Evolutionary conservation across 2,113 vertebrate genomes (phyloP).

Genomic region (Tautogolabrus adspersus): DNA sequence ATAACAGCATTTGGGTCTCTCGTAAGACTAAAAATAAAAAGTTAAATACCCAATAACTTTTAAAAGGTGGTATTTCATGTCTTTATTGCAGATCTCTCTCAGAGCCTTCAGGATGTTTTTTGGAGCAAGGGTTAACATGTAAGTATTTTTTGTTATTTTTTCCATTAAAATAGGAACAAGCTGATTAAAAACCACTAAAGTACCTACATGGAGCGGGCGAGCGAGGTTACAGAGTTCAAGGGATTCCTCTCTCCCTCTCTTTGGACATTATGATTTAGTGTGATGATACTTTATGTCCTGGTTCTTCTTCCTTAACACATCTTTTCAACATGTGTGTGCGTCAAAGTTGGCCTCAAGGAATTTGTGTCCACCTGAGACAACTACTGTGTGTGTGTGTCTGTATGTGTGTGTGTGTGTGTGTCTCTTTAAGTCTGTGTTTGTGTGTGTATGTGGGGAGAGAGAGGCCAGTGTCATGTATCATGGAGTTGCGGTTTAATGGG

Average conservation of each 20-base stretch:
- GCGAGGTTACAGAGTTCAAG: constrained; percentile 4
- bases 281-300: constrained; percentile 20
- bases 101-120: no score
- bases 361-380: constrained; percentile 22
- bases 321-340: constrained; percentile 28
- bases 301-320: constrained; percentile 20
- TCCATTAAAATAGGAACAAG: no score
- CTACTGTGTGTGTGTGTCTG: background rate
- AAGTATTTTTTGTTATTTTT: no score
- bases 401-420: background rate
- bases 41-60: no score
- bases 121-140: no score
- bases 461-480: constrained; percentile 70
- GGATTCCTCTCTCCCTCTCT: constrained; percentile 1
- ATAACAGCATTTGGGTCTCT: no score
- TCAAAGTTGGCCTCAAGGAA: constrained; percentile 15
- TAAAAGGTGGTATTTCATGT: no score
- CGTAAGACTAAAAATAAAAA: no score
- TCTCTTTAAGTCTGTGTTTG: background rate
- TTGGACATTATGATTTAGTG: background rate
- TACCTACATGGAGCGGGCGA: no score
- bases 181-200: no score
- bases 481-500: constrained; percentile 60
- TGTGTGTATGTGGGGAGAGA: constrained; percentile 18
- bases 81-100: no score